Conservation (phyloP, 1,140 invertebrate species). For the Brachionus paranguensis region DNA sequence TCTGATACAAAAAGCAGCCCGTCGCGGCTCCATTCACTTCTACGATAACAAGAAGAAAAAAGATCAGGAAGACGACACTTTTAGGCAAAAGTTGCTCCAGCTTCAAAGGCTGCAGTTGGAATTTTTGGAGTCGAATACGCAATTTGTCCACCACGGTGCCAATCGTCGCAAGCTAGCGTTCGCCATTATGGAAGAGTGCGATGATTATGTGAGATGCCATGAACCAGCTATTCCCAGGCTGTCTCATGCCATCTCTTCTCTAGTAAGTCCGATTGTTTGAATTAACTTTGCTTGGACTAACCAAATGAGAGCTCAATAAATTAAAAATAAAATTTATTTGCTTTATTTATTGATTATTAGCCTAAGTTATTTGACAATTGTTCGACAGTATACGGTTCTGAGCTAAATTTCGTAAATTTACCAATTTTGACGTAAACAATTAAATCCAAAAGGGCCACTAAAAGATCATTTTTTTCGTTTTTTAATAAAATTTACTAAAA, state of each 20-base stretch:
- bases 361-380: too few relatives aligned
- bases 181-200: neutral
- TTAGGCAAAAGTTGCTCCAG: neutral
- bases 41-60: constrained; percentile 24
- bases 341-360: too few relatives aligned
- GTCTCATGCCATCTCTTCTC: constrained; percentile 33
- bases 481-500: too few relatives aligned
- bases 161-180: neutral
- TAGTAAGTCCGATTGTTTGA: neutral
- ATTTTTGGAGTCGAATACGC: neutral
- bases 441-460: too few relatives aligned
- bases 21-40: constrained; percentile 5
- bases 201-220: neutral
- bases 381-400: too few relatives aligned
- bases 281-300: neutral
- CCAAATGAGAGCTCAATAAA: neutral
- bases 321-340: too few relatives aligned
- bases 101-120: neutral
- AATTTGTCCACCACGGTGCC: neutral
- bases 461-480: too few relatives aligned
- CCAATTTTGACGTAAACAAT: too few relatives aligned
- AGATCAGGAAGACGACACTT: neutral
- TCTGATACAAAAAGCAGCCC: neutral
- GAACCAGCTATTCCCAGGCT: neutral
- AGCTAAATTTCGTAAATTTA: too few relatives aligned